Conservation (phyloP, 2,888 invertebrate species). For the Spilosoma lubricipeda region DNA sequence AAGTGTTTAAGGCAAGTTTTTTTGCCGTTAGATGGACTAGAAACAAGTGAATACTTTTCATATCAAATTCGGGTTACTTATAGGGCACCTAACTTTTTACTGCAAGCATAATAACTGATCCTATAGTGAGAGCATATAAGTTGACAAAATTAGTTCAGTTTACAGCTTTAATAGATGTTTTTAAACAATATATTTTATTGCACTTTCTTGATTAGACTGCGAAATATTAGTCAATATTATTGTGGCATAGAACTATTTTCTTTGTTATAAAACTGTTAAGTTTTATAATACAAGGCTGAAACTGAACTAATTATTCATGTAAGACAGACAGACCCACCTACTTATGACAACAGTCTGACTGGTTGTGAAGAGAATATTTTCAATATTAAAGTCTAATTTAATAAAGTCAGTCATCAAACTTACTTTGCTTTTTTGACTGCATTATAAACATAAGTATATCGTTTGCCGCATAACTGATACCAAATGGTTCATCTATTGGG, state of each 20-base stretch:
- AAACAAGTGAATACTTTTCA: conserved; percentile 54
- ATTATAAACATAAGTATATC: not conserved
- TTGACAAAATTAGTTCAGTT: no score
- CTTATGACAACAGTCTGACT: not conserved
- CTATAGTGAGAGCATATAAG: not conserved
- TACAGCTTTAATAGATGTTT: no score
- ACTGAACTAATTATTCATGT: no score
- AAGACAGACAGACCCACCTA: not conserved
- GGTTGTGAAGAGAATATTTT: not conserved
- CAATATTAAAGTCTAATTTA: not conserved
- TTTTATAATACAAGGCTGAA: no score
- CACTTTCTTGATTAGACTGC: no score
- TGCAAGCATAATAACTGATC: not conserved
- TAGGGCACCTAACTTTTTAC: not conserved
- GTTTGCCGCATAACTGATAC: not conserved
- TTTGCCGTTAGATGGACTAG: conserved; percentile 42
- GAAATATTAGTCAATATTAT: no score
- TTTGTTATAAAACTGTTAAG: no score
- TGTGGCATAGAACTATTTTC: no score
- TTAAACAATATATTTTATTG: no score
- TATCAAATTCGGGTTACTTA: not conserved
- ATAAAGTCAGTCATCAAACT: not conserved
- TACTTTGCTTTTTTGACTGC: not conserved
- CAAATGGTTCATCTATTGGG: not conserved
- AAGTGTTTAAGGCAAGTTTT: conserved; percentile 48